Percentiles rank a stretch among this genome's conserved stretches.
Conservation (phyloP, 1,140 invertebrate species). For the Diachasmimorpha longicaudata region DNA sequence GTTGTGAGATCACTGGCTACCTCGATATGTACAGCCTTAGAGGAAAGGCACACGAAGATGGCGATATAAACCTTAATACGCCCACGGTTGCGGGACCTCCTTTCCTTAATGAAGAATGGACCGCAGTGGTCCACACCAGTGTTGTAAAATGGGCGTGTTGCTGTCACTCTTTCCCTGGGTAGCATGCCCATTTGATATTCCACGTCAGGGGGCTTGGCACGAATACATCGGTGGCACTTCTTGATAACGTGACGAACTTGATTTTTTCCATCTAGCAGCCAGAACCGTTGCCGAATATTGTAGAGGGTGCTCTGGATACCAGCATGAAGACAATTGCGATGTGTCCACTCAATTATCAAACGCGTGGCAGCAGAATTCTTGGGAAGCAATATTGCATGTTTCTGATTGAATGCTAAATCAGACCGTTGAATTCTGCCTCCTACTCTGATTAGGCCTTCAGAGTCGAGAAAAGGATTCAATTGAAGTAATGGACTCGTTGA, state of each 20-base stretch:
- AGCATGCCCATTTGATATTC: too few species aligned
- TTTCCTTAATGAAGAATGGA: slow-evolving; percentile 39
- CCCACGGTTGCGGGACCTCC: slow-evolving; percentile 20
- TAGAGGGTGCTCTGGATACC: slow-evolving; percentile 14
- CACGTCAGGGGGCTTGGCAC: too few species aligned
- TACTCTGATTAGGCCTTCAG: slow-evolving; percentile 49
- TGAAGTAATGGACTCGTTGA: too few species aligned
- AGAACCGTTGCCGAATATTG: slow-evolving; percentile 2
- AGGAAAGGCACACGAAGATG: slow-evolving; percentile 49
- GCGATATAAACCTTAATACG: slow-evolving; percentile 43
- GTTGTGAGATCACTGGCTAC: slow-evolving; percentile 42
- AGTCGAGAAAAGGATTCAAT: slow-evolving; percentile 48
- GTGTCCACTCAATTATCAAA: slow-evolving; percentile 17
- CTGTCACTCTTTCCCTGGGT: slow-evolving; percentile 37
- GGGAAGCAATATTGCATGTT: slow-evolving; percentile 47
- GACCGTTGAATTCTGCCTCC: not conserved
- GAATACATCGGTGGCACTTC: too few species aligned
- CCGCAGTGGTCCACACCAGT: slow-evolving; percentile 46
- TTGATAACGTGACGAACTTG: too few species aligned
- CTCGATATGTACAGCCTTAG: slow-evolving; percentile 51
- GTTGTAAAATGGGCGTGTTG: slow-evolving; percentile 41
- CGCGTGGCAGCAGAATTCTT: not conserved
- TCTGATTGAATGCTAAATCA: slow-evolving; percentile 30
- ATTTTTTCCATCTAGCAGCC: too few species aligned
- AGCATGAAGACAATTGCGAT: slow-evolving; percentile 31